phyloP scores from a whole-genome alignment of 1,140 invertebrate species.

The Diabrotica undecimpunctata region DNA sequence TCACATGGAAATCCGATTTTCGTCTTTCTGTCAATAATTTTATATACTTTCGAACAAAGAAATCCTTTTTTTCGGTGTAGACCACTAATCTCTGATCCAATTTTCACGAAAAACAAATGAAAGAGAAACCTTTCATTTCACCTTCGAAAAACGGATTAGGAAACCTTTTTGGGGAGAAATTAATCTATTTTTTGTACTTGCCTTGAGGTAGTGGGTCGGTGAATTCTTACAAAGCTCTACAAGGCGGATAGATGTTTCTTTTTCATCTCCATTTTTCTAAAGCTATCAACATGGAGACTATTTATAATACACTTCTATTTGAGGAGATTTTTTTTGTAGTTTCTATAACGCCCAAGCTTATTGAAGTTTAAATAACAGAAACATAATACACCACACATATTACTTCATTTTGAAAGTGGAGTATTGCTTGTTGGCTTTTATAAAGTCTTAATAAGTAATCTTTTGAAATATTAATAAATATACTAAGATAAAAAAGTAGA shows the following conservation, averaged over 20 bases:
- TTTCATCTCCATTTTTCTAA: background rate
- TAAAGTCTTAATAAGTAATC: no score
- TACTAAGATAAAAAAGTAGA: no score
- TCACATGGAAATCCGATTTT: background rate
- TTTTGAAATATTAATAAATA: no score
- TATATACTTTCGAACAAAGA: background rate
- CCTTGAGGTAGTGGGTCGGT: slow-evolving; percentile 22
- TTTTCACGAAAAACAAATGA: slow-evolving; percentile 16
- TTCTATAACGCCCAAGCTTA: no score
- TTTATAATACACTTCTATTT: no score
- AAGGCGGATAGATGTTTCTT: background rate
- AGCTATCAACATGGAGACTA: no score
- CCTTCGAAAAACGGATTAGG: slow-evolving; percentile 21
- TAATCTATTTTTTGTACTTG: slow-evolving; percentile 18
- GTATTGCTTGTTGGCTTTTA: no score
- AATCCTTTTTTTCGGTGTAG: background rate
- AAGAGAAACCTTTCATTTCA: slow-evolving; percentile 17
- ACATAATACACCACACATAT: no score
- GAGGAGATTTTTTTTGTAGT: no score
- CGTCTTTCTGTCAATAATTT: no score
- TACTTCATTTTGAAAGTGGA: no score
- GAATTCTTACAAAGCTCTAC: slow-evolving; percentile 5
- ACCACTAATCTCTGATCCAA: slow-evolving; percentile 15
- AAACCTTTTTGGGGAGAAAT: slow-evolving; percentile 16
- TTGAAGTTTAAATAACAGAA: no score